Evolutionary conservation across 2,113 vertebrate species (phyloP).

Genomic region (Dermatemys mawii): DNA sequence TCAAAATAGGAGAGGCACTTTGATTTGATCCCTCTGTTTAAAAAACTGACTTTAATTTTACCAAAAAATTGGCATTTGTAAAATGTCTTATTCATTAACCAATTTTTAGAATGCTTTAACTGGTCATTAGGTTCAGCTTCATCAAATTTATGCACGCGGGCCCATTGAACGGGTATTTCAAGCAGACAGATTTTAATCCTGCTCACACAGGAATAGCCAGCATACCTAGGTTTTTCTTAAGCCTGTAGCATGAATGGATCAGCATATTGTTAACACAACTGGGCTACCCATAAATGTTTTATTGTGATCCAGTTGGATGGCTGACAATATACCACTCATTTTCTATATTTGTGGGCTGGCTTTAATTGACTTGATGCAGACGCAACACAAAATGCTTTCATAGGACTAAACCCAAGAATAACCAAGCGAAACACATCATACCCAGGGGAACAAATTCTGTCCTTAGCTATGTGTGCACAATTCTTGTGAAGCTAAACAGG

Average conservation of each 20-base stretch:
- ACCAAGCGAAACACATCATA: background rate
- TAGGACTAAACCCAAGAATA: background rate
- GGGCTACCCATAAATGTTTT: slow-evolving; percentile 7
- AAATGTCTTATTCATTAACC: slow-evolving; percentile 53
- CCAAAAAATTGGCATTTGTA: slow-evolving; percentile 42
- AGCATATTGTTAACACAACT: background rate
- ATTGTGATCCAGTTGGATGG: background rate
- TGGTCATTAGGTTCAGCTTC: background rate
- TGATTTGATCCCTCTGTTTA: slow-evolving; percentile 4
- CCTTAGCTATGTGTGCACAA: background rate
- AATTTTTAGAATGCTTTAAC: slow-evolving; percentile 39
- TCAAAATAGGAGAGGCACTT: background rate
- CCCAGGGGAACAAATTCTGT: background rate
- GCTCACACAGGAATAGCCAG: background rate
- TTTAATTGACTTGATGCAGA: background rate
- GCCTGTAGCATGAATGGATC: background rate
- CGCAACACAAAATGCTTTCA: background rate
- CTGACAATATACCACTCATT: background rate
- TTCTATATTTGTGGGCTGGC: background rate
- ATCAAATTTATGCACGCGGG: background rate
- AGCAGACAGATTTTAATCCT: slow-evolving; percentile 4
- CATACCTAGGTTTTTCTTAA: background rate
- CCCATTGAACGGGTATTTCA: slow-evolving; percentile 12
- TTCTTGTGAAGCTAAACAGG: background rate
- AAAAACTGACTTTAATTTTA: slow-evolving; percentile 62